phyloP scores from a whole-genome alignment of 2,888 invertebrate genomes.

The Melanargia galathea region DNA sequence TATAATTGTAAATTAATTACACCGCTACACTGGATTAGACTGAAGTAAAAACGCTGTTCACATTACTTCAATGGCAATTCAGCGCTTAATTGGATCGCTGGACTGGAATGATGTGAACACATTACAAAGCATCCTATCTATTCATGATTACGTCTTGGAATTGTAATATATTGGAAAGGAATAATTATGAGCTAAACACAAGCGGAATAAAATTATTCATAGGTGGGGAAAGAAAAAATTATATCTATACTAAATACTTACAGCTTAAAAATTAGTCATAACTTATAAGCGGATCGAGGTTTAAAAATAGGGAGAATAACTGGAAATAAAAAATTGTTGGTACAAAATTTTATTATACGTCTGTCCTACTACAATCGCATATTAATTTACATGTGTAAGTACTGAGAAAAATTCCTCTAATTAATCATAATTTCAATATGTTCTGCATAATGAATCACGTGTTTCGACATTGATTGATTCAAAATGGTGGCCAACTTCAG shows the following conservation, averaged over 20 bases:
- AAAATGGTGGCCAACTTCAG: constrained; percentile 8
- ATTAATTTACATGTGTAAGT: neutral
- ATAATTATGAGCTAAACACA: neutral
- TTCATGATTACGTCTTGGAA: neutral
- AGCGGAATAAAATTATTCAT: too few relatives aligned
- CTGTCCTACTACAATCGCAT: too few relatives aligned
- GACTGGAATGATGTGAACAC: neutral
- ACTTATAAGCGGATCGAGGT: too few relatives aligned
- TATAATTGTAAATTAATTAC: neutral
- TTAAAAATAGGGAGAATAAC: neutral
- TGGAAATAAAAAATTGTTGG: neutral
- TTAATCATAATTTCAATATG: constrained; percentile 24
- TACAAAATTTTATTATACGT: neutral
- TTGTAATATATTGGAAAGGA: neutral
- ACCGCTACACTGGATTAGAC: neutral
- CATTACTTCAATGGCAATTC: neutral
- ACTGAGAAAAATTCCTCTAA: neutral
- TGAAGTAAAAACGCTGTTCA: neutral
- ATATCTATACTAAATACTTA: too few relatives aligned
- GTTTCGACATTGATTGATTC: constrained; percentile 33
- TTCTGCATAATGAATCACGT: constrained; percentile 30
- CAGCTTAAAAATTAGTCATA: too few relatives aligned
- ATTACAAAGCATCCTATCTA: neutral
- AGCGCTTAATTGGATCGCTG: neutral
- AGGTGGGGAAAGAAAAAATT: too few relatives aligned